Conservation (phyloP, 2,888 invertebrate genomes). For the Ophioninae sp. region DNA sequence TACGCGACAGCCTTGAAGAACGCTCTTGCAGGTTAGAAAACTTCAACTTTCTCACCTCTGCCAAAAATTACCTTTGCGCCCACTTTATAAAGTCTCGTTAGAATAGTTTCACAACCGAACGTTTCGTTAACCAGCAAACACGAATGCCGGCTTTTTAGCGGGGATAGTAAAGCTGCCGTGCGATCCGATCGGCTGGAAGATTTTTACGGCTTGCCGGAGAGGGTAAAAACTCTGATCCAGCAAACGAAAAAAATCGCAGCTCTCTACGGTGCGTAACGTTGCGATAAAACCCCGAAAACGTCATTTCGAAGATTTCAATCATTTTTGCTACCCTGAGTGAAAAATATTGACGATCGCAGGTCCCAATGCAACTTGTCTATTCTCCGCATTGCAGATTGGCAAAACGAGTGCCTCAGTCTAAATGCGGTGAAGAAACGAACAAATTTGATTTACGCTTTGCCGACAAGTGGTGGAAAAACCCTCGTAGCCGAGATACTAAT, state of each 20-base stretch:
- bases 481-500: slow-evolving; percentile 97
- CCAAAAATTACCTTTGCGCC: no score
- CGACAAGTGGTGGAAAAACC: slow-evolving; percentile 99
- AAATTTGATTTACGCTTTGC: slow-evolving; percentile 95
- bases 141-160: neutral
- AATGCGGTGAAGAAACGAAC: slow-evolving; percentile 87
- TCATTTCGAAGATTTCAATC: neutral
- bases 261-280: slow-evolving; percentile 87
- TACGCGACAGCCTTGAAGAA: slow-evolving; percentile 1
- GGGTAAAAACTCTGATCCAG: slow-evolving; percentile 87
- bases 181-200: slow-evolving; percentile 63
- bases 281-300: slow-evolving; percentile 4
- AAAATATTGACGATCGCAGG: neutral
- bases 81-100: neutral
- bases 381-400: slow-evolving; percentile 89
- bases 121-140: neutral
- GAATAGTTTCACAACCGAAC: neutral
- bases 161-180: slow-evolving; percentile 17
- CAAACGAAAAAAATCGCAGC: slow-evolving; percentile 89
- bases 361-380: no score
- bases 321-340: neutral
- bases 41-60: no score
- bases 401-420: slow-evolving; percentile 93
- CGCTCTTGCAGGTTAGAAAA: neutral
- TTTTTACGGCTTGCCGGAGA: slow-evolving; percentile 91